phyloP scores from a whole-genome alignment of 2,113 vertebrate species.

The Ptyas mucosa region DNA sequence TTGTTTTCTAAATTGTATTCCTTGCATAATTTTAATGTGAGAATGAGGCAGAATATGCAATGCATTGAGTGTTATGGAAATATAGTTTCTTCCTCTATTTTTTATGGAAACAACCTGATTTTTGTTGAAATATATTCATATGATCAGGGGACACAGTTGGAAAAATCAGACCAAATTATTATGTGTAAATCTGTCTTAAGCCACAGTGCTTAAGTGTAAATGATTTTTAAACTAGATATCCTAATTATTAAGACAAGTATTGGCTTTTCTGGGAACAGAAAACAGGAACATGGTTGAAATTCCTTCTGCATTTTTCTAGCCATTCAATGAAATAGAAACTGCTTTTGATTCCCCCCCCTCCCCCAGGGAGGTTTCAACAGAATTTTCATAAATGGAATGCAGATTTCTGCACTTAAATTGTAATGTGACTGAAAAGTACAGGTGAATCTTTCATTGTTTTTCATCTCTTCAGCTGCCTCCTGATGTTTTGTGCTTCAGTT shows the following conservation, averaged over 20 bases:
- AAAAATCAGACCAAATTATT: background rate
- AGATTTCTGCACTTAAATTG: background rate
- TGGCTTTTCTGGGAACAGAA: background rate
- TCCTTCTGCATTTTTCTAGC: background rate
- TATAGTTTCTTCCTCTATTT: background rate
- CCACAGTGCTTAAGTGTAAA: background rate
- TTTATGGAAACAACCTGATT: background rate
- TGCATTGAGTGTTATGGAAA: background rate
- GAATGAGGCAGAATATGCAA: background rate
- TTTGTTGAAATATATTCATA: background rate
- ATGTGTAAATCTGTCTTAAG: background rate
- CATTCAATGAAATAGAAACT: background rate
- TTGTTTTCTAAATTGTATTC: slow-evolving; percentile 27
- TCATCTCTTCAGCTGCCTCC: background rate
- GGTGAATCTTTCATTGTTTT: background rate
- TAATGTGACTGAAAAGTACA: background rate
- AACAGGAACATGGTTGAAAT: background rate
- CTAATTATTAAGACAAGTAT: background rate
- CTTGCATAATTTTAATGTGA: background rate
- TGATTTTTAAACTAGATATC: background rate
- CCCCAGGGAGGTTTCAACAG: background rate
- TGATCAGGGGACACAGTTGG: background rate
- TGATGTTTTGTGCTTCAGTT: background rate
- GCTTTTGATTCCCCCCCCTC: background rate
- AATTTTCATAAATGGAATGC: background rate